Base-by-base conservation (phyloP, 2,113 vertebrate species). In the Mastomys coucha region DNA sequence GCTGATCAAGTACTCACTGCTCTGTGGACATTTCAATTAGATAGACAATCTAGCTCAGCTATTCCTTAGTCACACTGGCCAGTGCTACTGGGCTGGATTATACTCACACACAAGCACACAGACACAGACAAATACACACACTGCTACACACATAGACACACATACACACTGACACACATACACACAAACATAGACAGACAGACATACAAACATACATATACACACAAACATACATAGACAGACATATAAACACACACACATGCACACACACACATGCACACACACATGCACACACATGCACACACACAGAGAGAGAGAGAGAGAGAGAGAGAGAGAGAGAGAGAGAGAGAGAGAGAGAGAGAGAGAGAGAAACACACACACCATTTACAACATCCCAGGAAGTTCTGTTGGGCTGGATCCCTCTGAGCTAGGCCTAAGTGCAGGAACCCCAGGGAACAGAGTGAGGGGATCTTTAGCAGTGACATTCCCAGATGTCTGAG, bases 61-160 rank as follows among this genome's bases (percentile, higher is more conserved):
- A 2, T 28, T 31, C n/a, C 7, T 0, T 1, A 31, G 51, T 53
- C 51, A 45, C n/a, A 0, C 1, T 24, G 58, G 11, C 31, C 11
- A 2, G 70, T 8, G 73, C 73, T 19, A 0, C 77, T 63, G 42
- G 4, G 0, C 5, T n/a, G 63, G 63, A 28, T 17, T 9, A 49
- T 11, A 8, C 28, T 7, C n/a, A 51, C 73, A 76, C 20, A 76
- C 24, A 60, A 1, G 3, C 80, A 82, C 20, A 81, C 3, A 53
- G 7, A 53, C 1, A 81, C 5, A n/a, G 2, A 58, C 31, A 58
- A 36, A 58, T 2, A 39, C 10, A 58, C 11, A 82, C 36, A 58
- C 10, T 24, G 8, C 58, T 0, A 39, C 20, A 81, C 2, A 81
- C 19, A 22, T 24, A 24, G 60, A 63, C 20, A 63, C 60, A 7